These are phyloP conservation scores for Apodemia duryi DNA, from an alignment of 2,888 invertebrate species.

Conservation along the genomic window DNA sequence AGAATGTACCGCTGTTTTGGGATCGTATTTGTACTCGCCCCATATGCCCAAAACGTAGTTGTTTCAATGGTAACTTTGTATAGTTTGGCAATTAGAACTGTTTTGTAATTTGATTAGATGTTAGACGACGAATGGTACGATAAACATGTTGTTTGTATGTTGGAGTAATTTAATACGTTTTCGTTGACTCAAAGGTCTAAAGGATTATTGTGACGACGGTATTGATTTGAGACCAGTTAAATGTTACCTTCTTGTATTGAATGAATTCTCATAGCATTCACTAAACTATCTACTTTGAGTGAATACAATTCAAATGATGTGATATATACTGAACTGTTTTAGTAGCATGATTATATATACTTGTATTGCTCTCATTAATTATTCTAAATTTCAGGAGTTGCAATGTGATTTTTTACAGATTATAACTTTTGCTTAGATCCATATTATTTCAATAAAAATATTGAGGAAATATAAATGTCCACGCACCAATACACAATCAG, in stretches of 20 bases:
- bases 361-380: no score
- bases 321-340: no score
- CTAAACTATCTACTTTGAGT: no score
- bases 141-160: constrained; percentile 12
- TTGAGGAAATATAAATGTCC: no score
- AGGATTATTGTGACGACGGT: not conserved
- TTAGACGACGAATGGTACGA: not conserved
- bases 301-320: no score
- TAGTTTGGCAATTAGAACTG: constrained; percentile 9
- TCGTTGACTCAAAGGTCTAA: constrained; percentile 8
- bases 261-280: not conserved
- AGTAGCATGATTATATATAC: no score
- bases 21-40: constrained; percentile 12
- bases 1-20: constrained; percentile 14
- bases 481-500: no score
- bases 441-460: no score
- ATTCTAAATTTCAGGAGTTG: no score
- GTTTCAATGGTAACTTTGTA: constrained; percentile 14
- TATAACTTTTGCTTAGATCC: no score
- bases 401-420: no score
- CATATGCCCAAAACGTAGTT: constrained; percentile 11
- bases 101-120: constrained; percentile 13
- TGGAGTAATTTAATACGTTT: constrained; percentile 9
- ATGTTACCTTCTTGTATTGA: not conserved
- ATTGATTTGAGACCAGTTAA: not conserved